Conservation (phyloP, 1,140 invertebrate species). For the Drosophila kohkoa region DNA sequence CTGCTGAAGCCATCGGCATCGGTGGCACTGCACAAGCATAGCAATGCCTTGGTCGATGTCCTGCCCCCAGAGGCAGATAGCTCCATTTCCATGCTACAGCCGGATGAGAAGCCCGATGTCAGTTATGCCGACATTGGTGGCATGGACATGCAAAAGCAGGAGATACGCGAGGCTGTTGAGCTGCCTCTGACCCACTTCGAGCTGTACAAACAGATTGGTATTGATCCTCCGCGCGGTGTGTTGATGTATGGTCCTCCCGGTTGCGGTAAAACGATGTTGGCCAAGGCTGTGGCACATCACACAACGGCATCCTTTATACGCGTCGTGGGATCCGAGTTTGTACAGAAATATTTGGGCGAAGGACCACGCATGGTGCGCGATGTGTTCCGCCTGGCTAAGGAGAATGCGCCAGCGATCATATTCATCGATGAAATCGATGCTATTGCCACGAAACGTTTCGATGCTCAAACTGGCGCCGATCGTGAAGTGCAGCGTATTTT, state of each 20-base stretch:
- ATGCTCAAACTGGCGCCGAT: conserved; percentile 99
- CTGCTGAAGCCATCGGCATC: conserved; percentile 97
- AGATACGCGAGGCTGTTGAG: conserved; percentile 99
- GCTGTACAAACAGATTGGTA: conserved; percentile 98
- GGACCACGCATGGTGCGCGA: conserved; percentile 99
- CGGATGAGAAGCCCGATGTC: conserved; percentile 99
- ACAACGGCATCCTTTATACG: conserved; percentile 99
- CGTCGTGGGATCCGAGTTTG: conserved; percentile 99
- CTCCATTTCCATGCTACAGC: conserved; percentile 96
- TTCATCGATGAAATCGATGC: conserved; percentile 99
- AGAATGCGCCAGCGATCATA: conserved; percentile 99
- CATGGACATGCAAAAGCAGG: conserved; percentile 99
- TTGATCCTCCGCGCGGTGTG: conserved; percentile 98
- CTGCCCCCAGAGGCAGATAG: conserved; percentile 99
- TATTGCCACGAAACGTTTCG: conserved; percentile 99
- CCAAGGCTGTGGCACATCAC: conserved; percentile 99
- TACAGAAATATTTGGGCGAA: conserved; percentile 99
- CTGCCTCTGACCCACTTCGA: conserved; percentile 99
- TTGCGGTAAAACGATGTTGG: conserved; percentile 98
- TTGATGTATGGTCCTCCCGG: conserved; percentile 99
- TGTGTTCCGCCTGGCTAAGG: conserved; percentile 99
- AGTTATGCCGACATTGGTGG: conserved; percentile 99
- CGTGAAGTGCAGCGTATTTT: conserved; percentile 99
- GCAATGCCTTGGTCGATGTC: conserved; percentile 98
- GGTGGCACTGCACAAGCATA: conserved; percentile 98